Base-by-base conservation (phyloP, 2,888 invertebrate genomes). In the Trilocha varians region DNA sequence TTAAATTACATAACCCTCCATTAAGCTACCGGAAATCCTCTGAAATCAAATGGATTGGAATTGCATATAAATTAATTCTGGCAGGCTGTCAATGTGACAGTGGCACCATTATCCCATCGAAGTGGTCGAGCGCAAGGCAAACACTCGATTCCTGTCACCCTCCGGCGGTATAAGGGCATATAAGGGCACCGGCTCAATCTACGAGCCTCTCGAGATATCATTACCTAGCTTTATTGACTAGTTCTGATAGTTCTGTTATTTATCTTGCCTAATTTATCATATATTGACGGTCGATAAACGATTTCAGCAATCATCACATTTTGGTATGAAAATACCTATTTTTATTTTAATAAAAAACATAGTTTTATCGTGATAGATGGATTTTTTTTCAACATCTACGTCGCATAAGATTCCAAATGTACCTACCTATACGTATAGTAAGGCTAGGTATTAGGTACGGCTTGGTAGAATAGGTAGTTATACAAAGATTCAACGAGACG, bases 51-150 rank as follows among this genome's bases (percentile, higher is more conserved):
- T n/a, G 8, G 25, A 11, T 25, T 11, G 25, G 2, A 25, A 3
- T 25, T 6, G 25, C 25, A 62, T 59, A 52, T 57, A 53, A 49
- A 56, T 52, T 55, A 49, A 63, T 62, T 58, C 64, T 60, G 56
- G 52, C 46, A 46, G 46, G 58, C 47, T 49, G 55, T 60, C 58
- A 47, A 50, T 55, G 63, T 57, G 57, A 59, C 55, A 63, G 65
- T 65, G 65, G 60, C 51, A 62, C 77, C 77, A 79, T 78, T 79
- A 80, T 73, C 73, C 73, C 72, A 65, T 72, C 72, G 62, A 60
- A 66, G 65, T 61, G 58, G 75, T 66, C 69, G 70, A 70, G 69
- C 62, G 70, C 59, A 60, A 58, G 57, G 70, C 69, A 78, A 79
- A 79, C 78, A 79, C 78, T 78, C 61, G 40, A 46, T 44, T 51